Percentiles rank a stretch among this genome's conserved stretches.
These are phyloP conservation scores for Clanis bilineata DNA, from an alignment of 2,888 invertebrate genomes.

Conservation along the genomic window DNA sequence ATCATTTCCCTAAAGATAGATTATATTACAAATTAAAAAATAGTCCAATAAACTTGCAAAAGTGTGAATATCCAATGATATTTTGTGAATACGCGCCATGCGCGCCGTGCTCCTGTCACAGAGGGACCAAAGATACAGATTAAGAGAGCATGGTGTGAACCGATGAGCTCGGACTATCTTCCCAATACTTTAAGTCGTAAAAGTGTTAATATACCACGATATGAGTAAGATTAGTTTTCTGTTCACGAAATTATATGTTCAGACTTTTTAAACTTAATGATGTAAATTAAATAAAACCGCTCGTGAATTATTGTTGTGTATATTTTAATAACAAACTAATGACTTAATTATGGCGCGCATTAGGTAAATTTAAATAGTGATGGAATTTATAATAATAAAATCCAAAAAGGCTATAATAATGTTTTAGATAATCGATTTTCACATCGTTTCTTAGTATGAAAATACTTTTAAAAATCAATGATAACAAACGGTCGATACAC, in stretches of 20 bases:
- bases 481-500: background rate
- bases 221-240: conserved; percentile 33
- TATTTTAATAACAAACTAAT: background rate
- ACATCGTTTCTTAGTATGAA: background rate
- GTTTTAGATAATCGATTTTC: background rate
- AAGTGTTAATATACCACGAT: conserved; percentile 34
- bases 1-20: too few species aligned
- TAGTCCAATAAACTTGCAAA: background rate
- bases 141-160: conserved; percentile 47
- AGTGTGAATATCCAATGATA: conserved; percentile 2
- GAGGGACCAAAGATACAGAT: conserved; percentile 42
- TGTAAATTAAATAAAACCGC: background rate
- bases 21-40: background rate
- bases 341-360: background rate
- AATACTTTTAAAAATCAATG: background rate
- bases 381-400: background rate
- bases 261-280: conserved; percentile 1
- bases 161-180: conserved; percentile 35
- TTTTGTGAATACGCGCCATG: conserved; percentile 33
- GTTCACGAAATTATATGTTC: conserved; percentile 28
- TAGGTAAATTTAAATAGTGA: background rate
- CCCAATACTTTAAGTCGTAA: conserved; percentile 42
- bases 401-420: background rate
- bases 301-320: conserved; percentile 3
- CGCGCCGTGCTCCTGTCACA: conserved; percentile 49